phyloP scores from a whole-genome alignment of 2,888 invertebrate genomes.

The Erebia aethiops region DNA sequence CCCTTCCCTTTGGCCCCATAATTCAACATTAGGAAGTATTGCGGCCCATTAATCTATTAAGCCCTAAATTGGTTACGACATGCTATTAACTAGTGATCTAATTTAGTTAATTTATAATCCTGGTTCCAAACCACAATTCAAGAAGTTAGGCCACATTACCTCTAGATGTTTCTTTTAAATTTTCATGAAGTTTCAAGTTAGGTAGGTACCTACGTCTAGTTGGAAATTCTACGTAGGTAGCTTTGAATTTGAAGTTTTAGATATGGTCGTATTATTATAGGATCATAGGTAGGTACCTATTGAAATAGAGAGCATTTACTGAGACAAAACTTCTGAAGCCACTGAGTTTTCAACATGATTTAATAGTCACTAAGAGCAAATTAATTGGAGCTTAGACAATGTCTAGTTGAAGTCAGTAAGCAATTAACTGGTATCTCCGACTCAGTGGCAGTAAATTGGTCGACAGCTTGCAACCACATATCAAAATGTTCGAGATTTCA shows the following conservation, averaged over 20 bases:
- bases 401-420: slow-evolving; percentile 23
- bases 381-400: slow-evolving; percentile 26
- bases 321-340: background rate
- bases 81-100: slow-evolving; percentile 10
- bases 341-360: slow-evolving; percentile 1
- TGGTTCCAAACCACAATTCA: background rate
- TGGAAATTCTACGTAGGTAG: background rate
- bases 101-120: slow-evolving; percentile 10
- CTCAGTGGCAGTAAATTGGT: slow-evolving; percentile 37
- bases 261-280: background rate
- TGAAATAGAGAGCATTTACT: background rate
- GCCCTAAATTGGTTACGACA: slow-evolving; percentile 6
- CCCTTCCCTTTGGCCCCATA: slow-evolving; percentile 33
- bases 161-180: background rate
- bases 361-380: slow-evolving; percentile 16
- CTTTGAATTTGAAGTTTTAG: background rate
- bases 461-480: slow-evolving; percentile 35
- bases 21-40: slow-evolving; percentile 21
- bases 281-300: background rate
- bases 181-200: no score
- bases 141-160: no score
- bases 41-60: slow-evolving; percentile 17
- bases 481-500: slow-evolving; percentile 34
- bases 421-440: slow-evolving; percentile 31
- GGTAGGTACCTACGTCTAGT: background rate